These are phyloP conservation scores for Mionectes olivaceus DNA, from an alignment of 2,797 vertebrate genomes.

Conservation along the genomic window DNA sequence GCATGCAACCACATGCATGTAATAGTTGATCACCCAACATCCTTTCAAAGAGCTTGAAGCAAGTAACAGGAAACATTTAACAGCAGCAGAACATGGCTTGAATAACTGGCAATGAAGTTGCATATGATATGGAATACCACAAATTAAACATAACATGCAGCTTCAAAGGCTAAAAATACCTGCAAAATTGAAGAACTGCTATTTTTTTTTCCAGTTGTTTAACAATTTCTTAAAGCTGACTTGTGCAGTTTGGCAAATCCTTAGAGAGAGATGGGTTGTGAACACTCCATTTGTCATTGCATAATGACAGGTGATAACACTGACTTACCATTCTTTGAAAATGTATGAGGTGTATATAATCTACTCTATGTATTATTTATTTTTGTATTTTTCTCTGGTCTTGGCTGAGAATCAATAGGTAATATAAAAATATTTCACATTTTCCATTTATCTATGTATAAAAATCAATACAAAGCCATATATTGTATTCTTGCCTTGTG, in stretches of 20 bases:
- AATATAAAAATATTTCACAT: constrained; percentile 47
- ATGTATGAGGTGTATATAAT: constrained; percentile 22
- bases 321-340: constrained; percentile 10
- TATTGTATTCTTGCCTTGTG: background rate
- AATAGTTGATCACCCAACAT: background rate
- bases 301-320: background rate
- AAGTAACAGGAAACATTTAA: background rate
- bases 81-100: background rate
- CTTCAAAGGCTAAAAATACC: background rate
- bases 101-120: background rate
- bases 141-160: background rate
- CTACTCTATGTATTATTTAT: constrained; percentile 54
- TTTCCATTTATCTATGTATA: constrained; percentile 22
- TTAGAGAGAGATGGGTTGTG: background rate
- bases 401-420: constrained; percentile 31
- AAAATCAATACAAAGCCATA: constrained; percentile 39
- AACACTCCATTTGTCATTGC: background rate
- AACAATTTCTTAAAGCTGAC: background rate
- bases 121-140: background rate
- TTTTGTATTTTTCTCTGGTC: constrained; percentile 10
- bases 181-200: background rate
- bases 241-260: background rate
- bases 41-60: background rate
- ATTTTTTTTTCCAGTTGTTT: background rate
- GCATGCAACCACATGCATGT: background rate